Percentiles rank a stretch among this genome's conserved stretches.
Conservation (phyloP, 2,888 invertebrate species). For the Meganola albula region DNA sequence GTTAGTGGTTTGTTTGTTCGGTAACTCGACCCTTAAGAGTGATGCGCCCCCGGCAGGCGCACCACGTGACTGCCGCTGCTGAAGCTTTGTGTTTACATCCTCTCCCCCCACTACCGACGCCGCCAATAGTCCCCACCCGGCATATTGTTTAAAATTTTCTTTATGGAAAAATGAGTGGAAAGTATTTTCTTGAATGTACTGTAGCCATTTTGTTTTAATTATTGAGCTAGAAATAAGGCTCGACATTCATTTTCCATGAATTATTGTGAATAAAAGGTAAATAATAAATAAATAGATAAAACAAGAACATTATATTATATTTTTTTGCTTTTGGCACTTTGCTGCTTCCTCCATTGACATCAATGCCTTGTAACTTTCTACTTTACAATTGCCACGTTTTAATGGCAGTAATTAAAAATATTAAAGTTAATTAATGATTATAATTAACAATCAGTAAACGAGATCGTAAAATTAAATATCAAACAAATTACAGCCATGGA, state of each 20-base stretch:
- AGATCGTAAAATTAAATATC: too few relatives aligned
- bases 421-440: too few relatives aligned
- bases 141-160: constrained; percentile 32
- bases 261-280: neutral
- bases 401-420: too few relatives aligned
- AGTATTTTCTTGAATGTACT: neutral
- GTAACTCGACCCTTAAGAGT: constrained; percentile 61
- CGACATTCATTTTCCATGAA: neutral
- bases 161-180: constrained; percentile 3
- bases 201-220: neutral
- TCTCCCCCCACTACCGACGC: constrained; percentile 31
- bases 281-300: neutral
- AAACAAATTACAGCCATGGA: too few relatives aligned
- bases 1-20: constrained; percentile 26
- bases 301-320: too few relatives aligned
- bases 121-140: constrained; percentile 28
- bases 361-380: too few relatives aligned
- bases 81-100: constrained; percentile 71
- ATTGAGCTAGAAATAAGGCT: neutral
- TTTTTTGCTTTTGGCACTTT: too few relatives aligned
- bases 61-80: constrained; percentile 74
- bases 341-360: too few relatives aligned
- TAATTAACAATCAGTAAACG: too few relatives aligned
- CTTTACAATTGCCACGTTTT: too few relatives aligned
- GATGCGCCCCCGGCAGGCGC: constrained; percentile 74